Conservation (phyloP, 2,113 vertebrate genomes). For the Atherinomorus stipes region DNA sequence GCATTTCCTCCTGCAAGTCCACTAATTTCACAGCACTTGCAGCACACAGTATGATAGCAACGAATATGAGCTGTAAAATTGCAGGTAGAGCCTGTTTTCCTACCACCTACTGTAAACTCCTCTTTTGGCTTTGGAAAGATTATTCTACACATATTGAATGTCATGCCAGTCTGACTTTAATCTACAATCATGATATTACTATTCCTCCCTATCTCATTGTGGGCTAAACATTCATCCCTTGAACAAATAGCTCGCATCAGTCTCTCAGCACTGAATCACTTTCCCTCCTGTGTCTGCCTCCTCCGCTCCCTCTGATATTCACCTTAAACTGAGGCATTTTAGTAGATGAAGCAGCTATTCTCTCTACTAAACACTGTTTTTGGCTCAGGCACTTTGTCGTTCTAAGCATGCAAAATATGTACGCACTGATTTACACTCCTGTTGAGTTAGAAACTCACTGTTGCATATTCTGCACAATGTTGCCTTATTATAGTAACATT, state of each 20-base stretch:
- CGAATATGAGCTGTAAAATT: background rate
- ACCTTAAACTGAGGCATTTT: constrained; percentile 30
- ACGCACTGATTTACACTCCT: background rate
- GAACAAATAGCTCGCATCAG: constrained; percentile 46
- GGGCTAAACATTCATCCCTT: constrained; percentile 51
- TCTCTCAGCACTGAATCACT: constrained; percentile 55
- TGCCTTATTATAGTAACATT: background rate
- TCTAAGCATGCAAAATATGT: constrained; percentile 10
- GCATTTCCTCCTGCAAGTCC: constrained; percentile 9
- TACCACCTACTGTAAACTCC: background rate
- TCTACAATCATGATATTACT: constrained; percentile 24
- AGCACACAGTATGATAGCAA: background rate
- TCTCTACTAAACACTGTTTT: constrained; percentile 19
- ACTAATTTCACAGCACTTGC: background rate
- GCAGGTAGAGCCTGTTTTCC: background rate
- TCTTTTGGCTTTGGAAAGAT: constrained; percentile 17
- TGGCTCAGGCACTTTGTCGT: constrained; percentile 36
- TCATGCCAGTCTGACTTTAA: constrained; percentile 5
- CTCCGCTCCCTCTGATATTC: constrained; percentile 43
- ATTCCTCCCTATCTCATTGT: constrained; percentile 34
- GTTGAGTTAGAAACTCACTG: background rate
- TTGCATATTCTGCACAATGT: background rate
- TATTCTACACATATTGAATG: constrained; percentile 3
- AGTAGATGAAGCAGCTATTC: constrained; percentile 44
- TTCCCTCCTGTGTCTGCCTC: constrained; percentile 63